Conservation (phyloP, 2,888 invertebrate genomes). For the Ethmia dodecea region DNA sequence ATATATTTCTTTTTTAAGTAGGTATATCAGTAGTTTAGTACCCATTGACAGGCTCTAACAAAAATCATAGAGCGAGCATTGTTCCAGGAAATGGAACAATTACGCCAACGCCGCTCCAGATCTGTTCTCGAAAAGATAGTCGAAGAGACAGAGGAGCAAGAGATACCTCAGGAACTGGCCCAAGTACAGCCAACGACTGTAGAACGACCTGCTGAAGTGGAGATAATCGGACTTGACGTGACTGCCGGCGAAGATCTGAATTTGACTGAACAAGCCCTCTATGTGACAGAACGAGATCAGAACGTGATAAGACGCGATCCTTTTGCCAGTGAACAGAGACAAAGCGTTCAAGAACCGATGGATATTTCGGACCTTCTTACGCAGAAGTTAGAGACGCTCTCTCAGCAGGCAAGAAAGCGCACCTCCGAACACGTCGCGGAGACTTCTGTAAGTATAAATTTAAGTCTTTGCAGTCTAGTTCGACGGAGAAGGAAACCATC, state of each 20-base stretch:
- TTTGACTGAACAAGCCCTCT: conserved; percentile 12
- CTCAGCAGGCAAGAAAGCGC: conserved; percentile 29
- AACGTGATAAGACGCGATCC: no score
- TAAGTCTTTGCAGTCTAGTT: no score
- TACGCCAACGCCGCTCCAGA: conserved; percentile 12
- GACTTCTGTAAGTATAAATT: conserved; percentile 25
- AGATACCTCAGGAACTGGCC: neutral
- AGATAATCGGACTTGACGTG: neutral
- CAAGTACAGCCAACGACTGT: neutral
- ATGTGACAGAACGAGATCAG: no score
- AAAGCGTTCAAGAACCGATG: conserved; percentile 18
- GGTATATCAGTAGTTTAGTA: no score
- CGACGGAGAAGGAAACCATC: no score
- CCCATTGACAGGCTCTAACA: no score
- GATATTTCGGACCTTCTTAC: conserved; percentile 45
- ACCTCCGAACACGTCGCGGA: conserved; percentile 5
- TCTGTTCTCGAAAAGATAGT: conserved; percentile 27
- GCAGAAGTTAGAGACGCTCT: conserved; percentile 38
- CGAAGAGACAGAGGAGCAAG: conserved; percentile 26
- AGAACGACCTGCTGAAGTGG: conserved; percentile 7
- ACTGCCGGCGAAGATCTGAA: neutral
- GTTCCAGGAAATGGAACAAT: conserved; percentile 24
- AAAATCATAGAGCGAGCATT: no score
- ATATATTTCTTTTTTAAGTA: no score
- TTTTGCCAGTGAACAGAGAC: no score